phyloP scores from a whole-genome alignment of 2,888 invertebrate species.

The Cheilosia vernalis region DNA sequence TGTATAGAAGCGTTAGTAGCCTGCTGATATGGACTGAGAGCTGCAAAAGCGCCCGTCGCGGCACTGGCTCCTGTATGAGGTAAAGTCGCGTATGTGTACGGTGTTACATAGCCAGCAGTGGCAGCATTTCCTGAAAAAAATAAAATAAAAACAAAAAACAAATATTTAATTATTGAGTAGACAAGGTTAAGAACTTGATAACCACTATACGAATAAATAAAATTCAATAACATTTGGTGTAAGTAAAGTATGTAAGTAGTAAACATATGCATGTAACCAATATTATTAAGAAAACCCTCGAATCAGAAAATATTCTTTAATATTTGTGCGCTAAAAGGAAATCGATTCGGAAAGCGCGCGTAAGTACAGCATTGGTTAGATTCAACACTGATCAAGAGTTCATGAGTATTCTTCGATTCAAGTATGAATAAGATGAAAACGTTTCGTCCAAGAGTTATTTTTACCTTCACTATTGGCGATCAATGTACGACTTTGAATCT shows the following conservation, averaged over 20 bases:
- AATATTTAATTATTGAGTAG: neutral
- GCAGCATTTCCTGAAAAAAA: slow-evolving; percentile 69
- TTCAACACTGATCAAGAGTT: too few relatives aligned
- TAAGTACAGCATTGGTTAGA: too few relatives aligned
- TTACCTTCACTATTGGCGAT: too few relatives aligned
- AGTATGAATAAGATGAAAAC: too few relatives aligned
- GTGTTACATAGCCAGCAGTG: slow-evolving; percentile 68
- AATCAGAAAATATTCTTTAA: too few relatives aligned
- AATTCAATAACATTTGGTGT: neutral
- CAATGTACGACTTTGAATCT: too few relatives aligned
- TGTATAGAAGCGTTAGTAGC: slow-evolving; percentile 69
- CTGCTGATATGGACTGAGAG: slow-evolving; percentile 66
- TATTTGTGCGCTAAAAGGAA: too few relatives aligned
- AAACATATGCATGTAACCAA: too few relatives aligned
- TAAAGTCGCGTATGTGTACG: slow-evolving; percentile 69
- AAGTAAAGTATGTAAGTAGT: neutral
- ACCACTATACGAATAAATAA: neutral
- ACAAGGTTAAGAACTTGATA: neutral
- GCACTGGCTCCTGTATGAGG: slow-evolving; percentile 59
- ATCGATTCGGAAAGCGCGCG: too few relatives aligned
- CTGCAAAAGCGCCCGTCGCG: slow-evolving; percentile 65
- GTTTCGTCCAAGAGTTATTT: too few relatives aligned
- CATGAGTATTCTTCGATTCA: too few relatives aligned
- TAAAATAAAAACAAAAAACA: neutral
- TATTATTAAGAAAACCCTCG: too few relatives aligned